phyloP scores from a whole-genome alignment of 2,888 invertebrate genomes.

The Temnothorax ravouxi region DNA sequence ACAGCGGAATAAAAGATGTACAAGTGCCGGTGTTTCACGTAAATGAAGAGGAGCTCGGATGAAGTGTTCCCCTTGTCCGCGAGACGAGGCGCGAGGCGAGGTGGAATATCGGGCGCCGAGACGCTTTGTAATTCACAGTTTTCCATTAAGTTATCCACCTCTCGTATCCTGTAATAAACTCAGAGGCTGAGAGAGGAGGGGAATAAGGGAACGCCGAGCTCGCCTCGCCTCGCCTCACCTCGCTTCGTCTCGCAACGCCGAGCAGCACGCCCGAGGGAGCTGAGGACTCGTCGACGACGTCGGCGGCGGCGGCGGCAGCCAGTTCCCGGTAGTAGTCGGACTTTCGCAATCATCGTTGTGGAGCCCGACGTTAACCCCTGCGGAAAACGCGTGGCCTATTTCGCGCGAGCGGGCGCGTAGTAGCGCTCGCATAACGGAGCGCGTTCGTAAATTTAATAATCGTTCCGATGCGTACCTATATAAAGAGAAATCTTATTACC shows the following conservation, averaged over 20 bases:
- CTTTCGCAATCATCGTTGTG: conserved; percentile 51
- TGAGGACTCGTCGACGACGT: conserved; percentile 37
- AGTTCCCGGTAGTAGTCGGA: conserved; percentile 30
- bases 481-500: neutral
- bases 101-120: conserved; percentile 42
- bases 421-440: neutral
- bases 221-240: neutral
- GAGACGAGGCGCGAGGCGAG: neutral
- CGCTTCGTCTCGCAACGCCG: conserved; percentile 5
- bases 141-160: conserved; percentile 54
- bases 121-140: conserved; percentile 56
- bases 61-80: conserved; percentile 52
- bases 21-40: conserved; percentile 53
- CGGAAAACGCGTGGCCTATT: conserved; percentile 46
- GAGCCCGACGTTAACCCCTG: conserved; percentile 34
- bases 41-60: conserved; percentile 50
- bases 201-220: neutral
- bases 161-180: conserved; percentile 47
- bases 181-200: neutral
- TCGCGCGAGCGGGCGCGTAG: conserved; percentile 18
- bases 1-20: conserved; percentile 62
- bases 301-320: neutral
- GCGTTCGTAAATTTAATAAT: conserved; percentile 44
- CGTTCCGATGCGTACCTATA: conserved; percentile 37
- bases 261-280: conserved; percentile 48